Evolutionary conservation across 2,113 vertebrate species (phyloP), one percentile per base, ranked within the genome.

Genomic region (Oxyruncus cristatus): DNA sequence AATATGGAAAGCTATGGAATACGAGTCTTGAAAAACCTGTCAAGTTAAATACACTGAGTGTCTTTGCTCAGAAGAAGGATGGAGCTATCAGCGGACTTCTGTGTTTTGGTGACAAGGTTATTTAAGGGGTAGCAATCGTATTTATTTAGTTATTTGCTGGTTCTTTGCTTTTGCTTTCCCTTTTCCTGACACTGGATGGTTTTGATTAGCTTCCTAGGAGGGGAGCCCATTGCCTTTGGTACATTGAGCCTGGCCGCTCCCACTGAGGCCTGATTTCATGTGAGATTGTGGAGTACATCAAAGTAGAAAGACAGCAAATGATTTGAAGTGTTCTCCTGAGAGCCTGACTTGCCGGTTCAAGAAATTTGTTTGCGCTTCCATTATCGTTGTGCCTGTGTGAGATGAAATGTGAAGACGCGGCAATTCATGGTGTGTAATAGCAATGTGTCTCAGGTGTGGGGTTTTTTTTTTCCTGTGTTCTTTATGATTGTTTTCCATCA

Each of bases 121-220:
- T 55, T 72, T 62, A 86, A 83, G 85, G 67, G 47, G 35, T 55
- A 77, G 85, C 75, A 88, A 33, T 39, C 27, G 80, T 61, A 93
- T 94, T 86, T 80, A 68, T 78, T 93, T 87, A 75, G 85, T 85
- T 85, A 65, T 86, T 94, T 87, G 66, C 78, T 67, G 46, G 61
- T 42, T 77, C 56, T 84, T 77, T 90, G 37, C 65, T 65, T 83
- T 93, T 95, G 32, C 42, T 49, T 68, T 94, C 30, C 42, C 18
- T 88, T 33, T 2, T 2, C 6, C 42, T 93, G 47, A n/a, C 17
- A 4, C 56, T 72, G 70, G 81, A 35, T 88, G 78, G 68, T 94
- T 97, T 96, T 95, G 82, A 95, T 95, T 91, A 94, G 67, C 52
- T 79, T 76, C 80, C 61, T 53, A 88, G 92, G 68, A 93, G 76